Evolutionary conservation across 2,888 invertebrate species (phyloP), one percentile per base, ranked within the genome.

Genomic region (Parnassius apollo): DNA sequence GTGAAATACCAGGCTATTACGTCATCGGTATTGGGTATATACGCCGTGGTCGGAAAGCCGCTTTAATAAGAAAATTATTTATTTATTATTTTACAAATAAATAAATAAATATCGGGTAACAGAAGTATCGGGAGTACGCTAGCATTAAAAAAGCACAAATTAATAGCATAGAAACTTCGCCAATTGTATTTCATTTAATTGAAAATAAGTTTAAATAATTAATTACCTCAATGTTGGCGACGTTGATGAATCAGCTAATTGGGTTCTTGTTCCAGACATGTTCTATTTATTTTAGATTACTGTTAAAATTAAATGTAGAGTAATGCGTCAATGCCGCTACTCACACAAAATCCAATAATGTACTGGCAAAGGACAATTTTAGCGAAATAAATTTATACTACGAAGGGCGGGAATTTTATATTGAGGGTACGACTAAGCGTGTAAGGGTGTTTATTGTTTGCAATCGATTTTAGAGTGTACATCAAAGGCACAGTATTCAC

Each of bases 231-330:
- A 86, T 22, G 95, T 94, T 3, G 95, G 95, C 4, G 95, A 95
- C 0, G 95, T 95, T 0, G 95, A 89, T 0, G 89, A 95, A 77
- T 95, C 95, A 0, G 95, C 95, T 57, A 95, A 80, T 76, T 95
- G 95, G 66, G 93, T 92, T 68, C 94, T 87, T 25, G 93, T 73
- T 42, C 81, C 82, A 9, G 91, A 85, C 91, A 91, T 91, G 60
- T 65, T 49, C 1, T n/a, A 4, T n/a, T 10, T 46, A 13, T 7
- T 13, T 18, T 7, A 8, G 12, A 49, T 13, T 8, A 49, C 42
- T 25, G 18, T 35, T 12, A 44, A 42, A 42, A 44, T 55, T 54
- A 2, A 10, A 22, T 42, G 50, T 9, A 45, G 35, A 53, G 8
- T 11, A 45, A 9, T 10, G n/a, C 49, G 18, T 10, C 13, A 49